A percentile compares a stretch with the other conserved stretches of the same genome.
phyloP scores from a whole-genome alignment of 2,888 invertebrate species.

The Synanthedon andrenaeformis region DNA sequence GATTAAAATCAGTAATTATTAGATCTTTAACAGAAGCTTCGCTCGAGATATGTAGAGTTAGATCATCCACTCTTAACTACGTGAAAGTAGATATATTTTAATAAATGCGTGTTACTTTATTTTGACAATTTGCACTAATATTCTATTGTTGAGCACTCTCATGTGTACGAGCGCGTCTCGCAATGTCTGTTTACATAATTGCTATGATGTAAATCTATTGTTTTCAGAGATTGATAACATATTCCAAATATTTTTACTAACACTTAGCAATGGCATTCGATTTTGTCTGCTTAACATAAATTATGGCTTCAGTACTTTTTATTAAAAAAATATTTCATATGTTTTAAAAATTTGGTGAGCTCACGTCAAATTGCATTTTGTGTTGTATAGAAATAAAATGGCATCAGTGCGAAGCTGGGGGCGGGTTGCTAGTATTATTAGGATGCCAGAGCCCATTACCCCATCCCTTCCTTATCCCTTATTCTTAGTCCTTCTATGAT shows the following conservation, averaged over 20 bases:
- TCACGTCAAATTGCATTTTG: no score
- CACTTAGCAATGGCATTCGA: slow-evolving; percentile 1
- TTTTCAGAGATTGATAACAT: slow-evolving; percentile 39
- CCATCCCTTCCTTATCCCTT: no score
- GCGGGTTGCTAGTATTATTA: no score
- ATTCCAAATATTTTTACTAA: slow-evolving; percentile 14
- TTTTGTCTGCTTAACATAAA: no score
- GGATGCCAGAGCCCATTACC: no score
- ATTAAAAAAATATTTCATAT: no score
- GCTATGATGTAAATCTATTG: slow-evolving; percentile 40
- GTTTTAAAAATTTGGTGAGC: no score
- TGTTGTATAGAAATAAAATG: no score
- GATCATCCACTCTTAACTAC: not conserved
- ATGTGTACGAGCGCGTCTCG: slow-evolving; percentile 3
- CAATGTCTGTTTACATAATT: slow-evolving; percentile 20
- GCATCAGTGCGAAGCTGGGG: no score
- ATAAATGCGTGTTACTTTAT: slow-evolving; percentile 5
- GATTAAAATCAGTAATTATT: no score
- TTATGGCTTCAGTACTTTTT: no score
- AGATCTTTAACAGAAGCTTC: not conserved
- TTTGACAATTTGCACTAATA: slow-evolving; percentile 7
- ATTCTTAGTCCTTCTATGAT: no score
- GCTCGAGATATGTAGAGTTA: not conserved
- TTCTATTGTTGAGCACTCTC: slow-evolving; percentile 10
- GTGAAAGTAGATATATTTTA: slow-evolving; percentile 1